Conservation (phyloP, 2,888 invertebrate species). For the Poecilus cupreus region DNA sequence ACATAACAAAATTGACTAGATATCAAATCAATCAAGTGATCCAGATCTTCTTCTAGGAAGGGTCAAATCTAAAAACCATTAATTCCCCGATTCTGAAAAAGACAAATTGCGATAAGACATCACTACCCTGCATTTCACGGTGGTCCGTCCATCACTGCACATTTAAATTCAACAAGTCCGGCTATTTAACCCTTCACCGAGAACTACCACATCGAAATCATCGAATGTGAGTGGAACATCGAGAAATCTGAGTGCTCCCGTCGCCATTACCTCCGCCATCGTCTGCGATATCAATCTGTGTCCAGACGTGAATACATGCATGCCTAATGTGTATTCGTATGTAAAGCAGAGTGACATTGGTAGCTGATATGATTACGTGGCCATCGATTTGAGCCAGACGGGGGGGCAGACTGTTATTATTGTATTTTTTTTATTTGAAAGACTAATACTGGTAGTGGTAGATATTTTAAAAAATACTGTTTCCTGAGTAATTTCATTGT, state of each 20-base stretch:
- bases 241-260: neutral
- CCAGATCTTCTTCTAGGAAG: no score
- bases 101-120: conserved; percentile 33
- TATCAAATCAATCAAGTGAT: no score
- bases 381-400: neutral
- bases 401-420: neutral
- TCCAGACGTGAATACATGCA: conserved; percentile 57
- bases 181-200: conserved; percentile 9
- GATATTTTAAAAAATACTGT: no score
- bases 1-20: no score
- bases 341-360: conserved; percentile 53
- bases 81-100: neutral
- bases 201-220: conserved; percentile 22
- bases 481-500: no score
- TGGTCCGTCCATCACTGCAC: conserved; percentile 3
- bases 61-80: conserved; percentile 13
- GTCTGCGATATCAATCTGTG: conserved; percentile 50
- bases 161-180: conserved; percentile 20
- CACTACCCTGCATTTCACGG: conserved; percentile 10
- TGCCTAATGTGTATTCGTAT: conserved; percentile 57
- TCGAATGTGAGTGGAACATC: conserved; percentile 16
- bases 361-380: conserved; percentile 36
- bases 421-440: neutral
- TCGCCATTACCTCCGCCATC: neutral
- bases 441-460: no score